These are phyloP conservation scores for Machimus atricapillus DNA, from an alignment of 2,888 invertebrate species.

Conservation along the genomic window DNA sequence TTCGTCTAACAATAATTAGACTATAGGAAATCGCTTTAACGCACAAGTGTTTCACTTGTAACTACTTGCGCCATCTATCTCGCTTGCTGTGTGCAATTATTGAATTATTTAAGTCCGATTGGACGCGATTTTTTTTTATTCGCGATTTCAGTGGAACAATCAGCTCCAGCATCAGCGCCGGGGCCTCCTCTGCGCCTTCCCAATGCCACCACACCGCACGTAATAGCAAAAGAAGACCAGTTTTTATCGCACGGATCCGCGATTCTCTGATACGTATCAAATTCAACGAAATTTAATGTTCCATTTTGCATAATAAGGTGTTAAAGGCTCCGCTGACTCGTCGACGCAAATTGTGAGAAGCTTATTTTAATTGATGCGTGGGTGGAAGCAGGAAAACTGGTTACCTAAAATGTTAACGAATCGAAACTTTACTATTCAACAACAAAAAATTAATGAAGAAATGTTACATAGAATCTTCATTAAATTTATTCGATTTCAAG, in stretches of 20 bases:
- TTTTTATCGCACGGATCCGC: neutral
- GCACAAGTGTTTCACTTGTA: constrained; percentile 1
- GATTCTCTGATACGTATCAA: neutral
- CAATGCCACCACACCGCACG: neutral
- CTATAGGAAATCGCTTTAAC: constrained; percentile 17
- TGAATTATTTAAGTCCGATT: neutral
- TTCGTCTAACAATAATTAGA: neutral
- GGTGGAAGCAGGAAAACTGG: neutral
- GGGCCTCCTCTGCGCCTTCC: neutral
- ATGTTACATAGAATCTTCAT: neutral
- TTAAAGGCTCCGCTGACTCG: neutral
- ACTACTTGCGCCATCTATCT: neutral
- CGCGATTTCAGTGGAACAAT: neutral
- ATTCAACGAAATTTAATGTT: neutral
- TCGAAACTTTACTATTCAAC: neutral
- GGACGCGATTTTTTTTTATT: neutral
- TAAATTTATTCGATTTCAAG: neutral
- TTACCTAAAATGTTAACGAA: neutral
- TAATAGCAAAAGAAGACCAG: neutral
- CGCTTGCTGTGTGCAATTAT: neutral
- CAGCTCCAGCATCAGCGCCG: neutral
- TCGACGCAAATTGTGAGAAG: neutral
- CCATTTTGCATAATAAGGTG: neutral
- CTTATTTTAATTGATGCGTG: neutral
- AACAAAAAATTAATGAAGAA: neutral